Evolutionary conservation across 30 jellyfish, hydroid and myxozoan species (phyloP).

Genomic region (Haliclystus octoradiatus): DNA sequence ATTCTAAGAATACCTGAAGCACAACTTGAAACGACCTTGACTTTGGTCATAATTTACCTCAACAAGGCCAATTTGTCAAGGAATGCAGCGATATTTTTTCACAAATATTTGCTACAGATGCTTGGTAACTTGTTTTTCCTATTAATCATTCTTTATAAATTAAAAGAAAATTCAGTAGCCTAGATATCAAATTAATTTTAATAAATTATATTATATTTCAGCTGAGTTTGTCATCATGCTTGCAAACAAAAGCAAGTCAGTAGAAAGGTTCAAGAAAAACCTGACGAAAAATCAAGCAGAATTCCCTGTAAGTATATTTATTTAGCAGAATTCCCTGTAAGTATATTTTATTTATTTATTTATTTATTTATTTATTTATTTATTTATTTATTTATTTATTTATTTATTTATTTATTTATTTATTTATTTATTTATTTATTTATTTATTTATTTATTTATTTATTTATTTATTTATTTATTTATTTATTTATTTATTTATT

Average conservation of each 20-base stretch:
- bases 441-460: too few species aligned
- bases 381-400: too few species aligned
- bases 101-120: background rate
- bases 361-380: too few species aligned
- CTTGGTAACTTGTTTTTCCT: background rate
- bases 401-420: too few species aligned
- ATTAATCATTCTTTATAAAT: background rate
- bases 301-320: conserved; percentile 66
- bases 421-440: too few species aligned
- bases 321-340: background rate
- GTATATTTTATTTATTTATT: too few species aligned
- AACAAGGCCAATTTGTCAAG: background rate
- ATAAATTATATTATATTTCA: background rate
- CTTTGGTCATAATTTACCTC: background rate
- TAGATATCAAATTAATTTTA: background rate
- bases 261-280: conserved; percentile 54
- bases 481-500: too few species aligned
- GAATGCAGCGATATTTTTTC: background rate
- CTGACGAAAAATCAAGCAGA: conserved; percentile 90
- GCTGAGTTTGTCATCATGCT: conserved; percentile 98
- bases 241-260: conserved; percentile 84
- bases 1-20: too few species aligned
- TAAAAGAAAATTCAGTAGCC: background rate
- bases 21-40: background rate
- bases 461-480: too few species aligned